Base-by-base conservation (phyloP, 1,140 invertebrate genomes). In the Procambarus clarkii region DNA sequence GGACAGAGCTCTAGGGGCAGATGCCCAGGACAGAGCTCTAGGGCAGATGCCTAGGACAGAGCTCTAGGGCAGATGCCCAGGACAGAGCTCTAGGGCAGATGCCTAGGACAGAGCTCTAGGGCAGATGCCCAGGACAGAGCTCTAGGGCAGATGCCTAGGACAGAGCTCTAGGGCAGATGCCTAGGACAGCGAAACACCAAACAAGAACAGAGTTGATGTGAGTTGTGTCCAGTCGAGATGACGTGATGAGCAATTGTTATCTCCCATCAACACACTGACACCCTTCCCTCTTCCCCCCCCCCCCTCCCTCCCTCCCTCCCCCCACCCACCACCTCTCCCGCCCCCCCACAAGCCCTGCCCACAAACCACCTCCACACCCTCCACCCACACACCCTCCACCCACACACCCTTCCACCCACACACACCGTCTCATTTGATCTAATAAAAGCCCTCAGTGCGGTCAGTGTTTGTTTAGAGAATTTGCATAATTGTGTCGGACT, bases 241-340 rank as follows among this genome's bases (percentile, higher is more conserved):
- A 89, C 87, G 87, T 82, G 79, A 69, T 74, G 77, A 89, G 76
- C 71, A 89, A 89, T 82, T 82, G 87, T 82, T 54, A 74, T 82
- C 87, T 69, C 50, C 64, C 87, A 60, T 77, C 87, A 89, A 71
- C 79, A 88, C 77, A 69, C 18, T 88, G 86, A 80, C 84, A 78
- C 74, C 76, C 86, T 81, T 54, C 54, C 77, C 69, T 7, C 44
- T 46, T 45, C 76, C 34, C 45, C 34, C 45, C 64, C 4, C 21
- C 46, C 21, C 74, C n/a, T 48, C 71, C 85, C 48, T 46, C 69
- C 46, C 48, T 44, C 45, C 83, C 50, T 21, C 45, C 45, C 13
- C 83, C 74, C 60, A 13, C 44, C 60, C 71, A 24, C 24, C 83
- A 24, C 45, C 60, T 85, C 34, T 44, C 46, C 78, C 77, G 21